These are phyloP conservation scores for Drosophila pseudotakahashii DNA, from an alignment of 2,888 invertebrate genomes.

Conservation along the genomic window DNA sequence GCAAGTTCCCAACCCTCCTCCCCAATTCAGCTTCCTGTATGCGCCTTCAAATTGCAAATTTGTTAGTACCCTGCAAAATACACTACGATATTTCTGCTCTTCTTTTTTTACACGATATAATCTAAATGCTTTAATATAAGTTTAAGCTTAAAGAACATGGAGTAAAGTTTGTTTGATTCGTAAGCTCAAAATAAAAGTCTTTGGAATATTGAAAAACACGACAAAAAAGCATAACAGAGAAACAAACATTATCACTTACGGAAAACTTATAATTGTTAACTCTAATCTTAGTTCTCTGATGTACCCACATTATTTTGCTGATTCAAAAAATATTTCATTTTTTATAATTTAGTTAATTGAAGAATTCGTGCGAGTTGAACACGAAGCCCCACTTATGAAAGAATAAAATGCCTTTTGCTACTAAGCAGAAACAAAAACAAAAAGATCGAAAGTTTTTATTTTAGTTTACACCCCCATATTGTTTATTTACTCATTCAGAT, in stretches of 20 bases:
- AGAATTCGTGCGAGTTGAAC: slow-evolving; percentile 32
- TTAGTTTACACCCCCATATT: slow-evolving; percentile 6
- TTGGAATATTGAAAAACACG: slow-evolving; percentile 15
- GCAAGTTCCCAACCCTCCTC: slow-evolving; percentile 11
- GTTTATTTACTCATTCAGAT: slow-evolving; percentile 6
- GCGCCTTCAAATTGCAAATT: slow-evolving; percentile 41
- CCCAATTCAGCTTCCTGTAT: slow-evolving; percentile 29
- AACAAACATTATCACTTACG: slow-evolving; percentile 15
- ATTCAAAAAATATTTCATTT: slow-evolving; percentile 15
- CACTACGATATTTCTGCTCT: slow-evolving; percentile 19
- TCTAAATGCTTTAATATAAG: slow-evolving; percentile 56
- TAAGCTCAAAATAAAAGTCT: slow-evolving; percentile 50
- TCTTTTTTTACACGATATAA: slow-evolving; percentile 32
- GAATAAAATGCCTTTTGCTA: slow-evolving; percentile 62
- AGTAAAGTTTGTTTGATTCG: slow-evolving; percentile 48
- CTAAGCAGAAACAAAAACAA: slow-evolving; percentile 51
- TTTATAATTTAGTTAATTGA: slow-evolving; percentile 65
- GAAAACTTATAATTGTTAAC: slow-evolving; percentile 46
- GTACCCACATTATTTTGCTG: slow-evolving; percentile 22
- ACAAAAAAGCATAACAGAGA: slow-evolving; percentile 19
- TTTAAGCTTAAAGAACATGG: slow-evolving; percentile 53
- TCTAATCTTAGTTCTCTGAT: slow-evolving; percentile 25
- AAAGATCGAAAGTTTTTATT: slow-evolving; percentile 19
- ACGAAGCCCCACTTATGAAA: slow-evolving; percentile 41
- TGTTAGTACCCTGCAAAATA: slow-evolving; percentile 30